A percentile compares a stretch with the other conserved stretches of the same genome.
These are phyloP conservation scores for Steatornis caripensis DNA, from an alignment of 2,113 vertebrate species.

Conservation along the genomic window DNA sequence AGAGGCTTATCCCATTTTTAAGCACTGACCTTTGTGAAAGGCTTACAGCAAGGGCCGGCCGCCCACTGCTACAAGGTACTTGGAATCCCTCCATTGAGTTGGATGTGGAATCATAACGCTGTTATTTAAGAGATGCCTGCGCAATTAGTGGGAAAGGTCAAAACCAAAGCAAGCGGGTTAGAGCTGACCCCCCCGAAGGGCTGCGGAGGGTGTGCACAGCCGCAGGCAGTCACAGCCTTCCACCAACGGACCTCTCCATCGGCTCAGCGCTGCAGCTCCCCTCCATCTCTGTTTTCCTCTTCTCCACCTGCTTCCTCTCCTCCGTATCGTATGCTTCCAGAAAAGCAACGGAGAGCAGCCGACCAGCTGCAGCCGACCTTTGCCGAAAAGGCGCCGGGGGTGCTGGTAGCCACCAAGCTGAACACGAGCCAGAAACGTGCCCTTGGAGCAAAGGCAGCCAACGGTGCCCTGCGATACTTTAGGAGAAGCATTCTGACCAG, in stretches of 20 bases:
- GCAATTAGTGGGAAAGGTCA: not conserved
- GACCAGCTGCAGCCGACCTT: not conserved
- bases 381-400: not conserved
- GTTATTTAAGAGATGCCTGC: not conserved
- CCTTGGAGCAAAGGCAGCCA: not conserved
- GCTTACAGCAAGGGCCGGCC: not conserved
- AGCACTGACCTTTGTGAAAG: not conserved
- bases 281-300: not conserved
- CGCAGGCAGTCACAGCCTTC: not conserved
- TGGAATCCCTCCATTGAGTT: not conserved
- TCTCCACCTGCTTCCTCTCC: not conserved
- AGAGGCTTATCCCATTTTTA: not conserved
- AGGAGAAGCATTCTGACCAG: not conserved
- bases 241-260: no score
- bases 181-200: accelerated
- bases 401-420: not conserved
- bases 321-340: not conserved
- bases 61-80: not conserved
- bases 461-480: not conserved
- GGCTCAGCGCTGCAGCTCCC: not conserved
- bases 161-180: not conserved
- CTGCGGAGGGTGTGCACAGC: not conserved
- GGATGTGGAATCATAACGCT: not conserved
- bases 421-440: not conserved
- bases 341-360: not conserved